A percentile compares a stretch with the other conserved stretches of the same genome.
phyloP scores from a whole-genome alignment of 2,888 invertebrate species.

The Orthosia gracilis region DNA sequence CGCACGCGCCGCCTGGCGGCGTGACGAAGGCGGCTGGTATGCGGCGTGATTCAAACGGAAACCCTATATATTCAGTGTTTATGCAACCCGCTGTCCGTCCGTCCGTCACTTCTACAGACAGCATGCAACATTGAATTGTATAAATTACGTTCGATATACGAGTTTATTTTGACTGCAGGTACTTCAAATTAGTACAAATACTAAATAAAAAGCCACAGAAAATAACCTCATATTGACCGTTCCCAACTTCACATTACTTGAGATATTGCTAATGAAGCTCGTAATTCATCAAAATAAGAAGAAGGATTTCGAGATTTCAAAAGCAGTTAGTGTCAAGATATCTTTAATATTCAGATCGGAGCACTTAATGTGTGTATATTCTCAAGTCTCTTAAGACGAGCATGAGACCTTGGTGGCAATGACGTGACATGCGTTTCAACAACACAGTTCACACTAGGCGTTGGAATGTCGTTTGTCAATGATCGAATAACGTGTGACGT shows the following conservation, averaged over 20 bases:
- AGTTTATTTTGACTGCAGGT: slow-evolving; percentile 58
- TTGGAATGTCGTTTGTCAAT: slow-evolving; percentile 91
- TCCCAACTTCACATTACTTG: slow-evolving; percentile 20
- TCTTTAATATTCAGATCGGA: slow-evolving; percentile 74
- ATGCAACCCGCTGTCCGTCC: slow-evolving; percentile 85
- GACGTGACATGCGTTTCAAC: slow-evolving; percentile 87
- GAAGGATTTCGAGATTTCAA: slow-evolving; percentile 62
- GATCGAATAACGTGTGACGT: slow-evolving; percentile 88
- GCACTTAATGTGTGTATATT: slow-evolving; percentile 72
- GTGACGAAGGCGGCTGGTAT: slow-evolving; percentile 89
- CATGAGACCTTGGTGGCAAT: slow-evolving; percentile 84
- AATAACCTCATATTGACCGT: slow-evolving; percentile 15
- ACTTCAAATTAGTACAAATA: slow-evolving; percentile 48
- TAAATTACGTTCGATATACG: slow-evolving; percentile 70
- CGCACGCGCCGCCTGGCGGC: slow-evolving; percentile 82
- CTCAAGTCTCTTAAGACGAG: slow-evolving; percentile 80
- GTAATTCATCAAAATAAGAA: slow-evolving; percentile 39
- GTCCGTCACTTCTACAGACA: slow-evolving; percentile 83
- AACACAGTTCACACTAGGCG: slow-evolving; percentile 85
- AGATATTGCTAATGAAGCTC: slow-evolving; percentile 43
- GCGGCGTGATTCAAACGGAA: slow-evolving; percentile 90
- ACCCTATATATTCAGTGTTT: slow-evolving; percentile 89
- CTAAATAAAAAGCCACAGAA: slow-evolving; percentile 28
- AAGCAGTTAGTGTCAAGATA: slow-evolving; percentile 63
- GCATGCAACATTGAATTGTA: slow-evolving; percentile 77